Evolutionary conservation across 2,888 invertebrate genomes (phyloP).

Genomic region (Phaedon cochleariae): DNA sequence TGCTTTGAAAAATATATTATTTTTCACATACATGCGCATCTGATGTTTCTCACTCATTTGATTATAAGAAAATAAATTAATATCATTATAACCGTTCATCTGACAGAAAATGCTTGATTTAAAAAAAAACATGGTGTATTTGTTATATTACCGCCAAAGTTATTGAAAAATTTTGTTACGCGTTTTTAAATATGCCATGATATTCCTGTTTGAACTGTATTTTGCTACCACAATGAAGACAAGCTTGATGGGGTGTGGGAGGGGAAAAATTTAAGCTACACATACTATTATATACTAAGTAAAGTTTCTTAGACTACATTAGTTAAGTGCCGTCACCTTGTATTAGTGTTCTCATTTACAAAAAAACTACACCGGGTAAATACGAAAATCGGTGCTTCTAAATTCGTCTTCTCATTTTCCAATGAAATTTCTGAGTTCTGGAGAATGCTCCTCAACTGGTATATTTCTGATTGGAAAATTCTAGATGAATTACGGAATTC

Average conservation of each 20-base stretch:
- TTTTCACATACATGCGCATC: too few species aligned
- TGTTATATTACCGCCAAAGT: background rate
- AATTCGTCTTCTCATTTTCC: background rate
- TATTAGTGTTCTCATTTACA: conserved; percentile 62
- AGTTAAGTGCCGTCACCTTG: conserved; percentile 62
- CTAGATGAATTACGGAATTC: background rate
- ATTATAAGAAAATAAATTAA: too few species aligned
- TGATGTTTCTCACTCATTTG: too few species aligned
- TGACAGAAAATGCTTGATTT: too few species aligned
- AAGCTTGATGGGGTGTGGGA: conserved; percentile 46
- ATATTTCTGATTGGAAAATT: background rate
- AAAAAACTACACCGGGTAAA: conserved; percentile 43
- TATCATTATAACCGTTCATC: too few species aligned
- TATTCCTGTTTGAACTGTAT: conserved; percentile 57
- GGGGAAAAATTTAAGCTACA: conserved; percentile 51
- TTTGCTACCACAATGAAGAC: conserved; percentile 62
- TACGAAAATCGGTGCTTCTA: background rate
- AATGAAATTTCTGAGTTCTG: background rate
- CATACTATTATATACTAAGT: conserved; percentile 55
- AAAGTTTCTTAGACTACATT: conserved; percentile 58
- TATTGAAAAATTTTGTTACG: conserved; percentile 32
- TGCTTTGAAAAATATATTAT: too few species aligned
- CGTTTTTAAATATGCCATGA: conserved; percentile 59
- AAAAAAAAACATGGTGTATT: background rate
- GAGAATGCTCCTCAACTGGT: background rate